Base-by-base conservation (phyloP, 2,888 invertebrate genomes). In the Ormyrus rosae region DNA sequence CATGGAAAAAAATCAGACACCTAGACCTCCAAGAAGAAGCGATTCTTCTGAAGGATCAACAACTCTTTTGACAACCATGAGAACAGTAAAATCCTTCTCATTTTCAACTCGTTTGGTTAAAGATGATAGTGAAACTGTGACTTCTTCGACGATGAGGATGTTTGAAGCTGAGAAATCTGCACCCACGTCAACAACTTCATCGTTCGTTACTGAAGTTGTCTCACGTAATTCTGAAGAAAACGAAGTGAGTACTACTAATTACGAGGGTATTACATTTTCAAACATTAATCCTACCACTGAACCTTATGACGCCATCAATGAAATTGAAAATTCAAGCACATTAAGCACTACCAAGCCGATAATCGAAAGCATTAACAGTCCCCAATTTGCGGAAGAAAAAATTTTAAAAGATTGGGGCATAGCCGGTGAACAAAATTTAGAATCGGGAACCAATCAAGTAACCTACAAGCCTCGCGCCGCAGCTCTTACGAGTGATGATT, bases 21-120 rank as follows among this genome's bases (percentile, higher is more conserved):
- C 65, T 0, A 77, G 74, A 19, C 72, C 83, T 9, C 13, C 50
- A 3, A 81, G 77, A 83, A 84, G 65, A 78, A 81, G 8, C 71
- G 84, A 77, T 34, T 83, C 69, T 56, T 83, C 19, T 56, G 85
- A 13, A 80, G 84, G 81, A 69, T 81, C 82, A 11, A 83, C 83
- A 6, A 81, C 81, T n/a, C 50, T 81, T 6, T 19, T 81, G 7
- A 83, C 83, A 6, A 83, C 83, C 8, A 78, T 82, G 78, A 45
- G 81, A 0, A 83, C 83, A 8, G 77, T 83, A 19, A 81, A 78
- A 50, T 83, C 83, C 9, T 83, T 83, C 63, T 83, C 83, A 2
- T 83, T 81, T 11, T 83, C 83, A 7, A 81, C 81, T 7, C 79
- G 83, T 2, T 11, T 81, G 19, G 83, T 76, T 0, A 81, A 81